Evolutionary conservation across 2,888 invertebrate genomes (phyloP).

Genomic region (Latrodectus elegans): DNA sequence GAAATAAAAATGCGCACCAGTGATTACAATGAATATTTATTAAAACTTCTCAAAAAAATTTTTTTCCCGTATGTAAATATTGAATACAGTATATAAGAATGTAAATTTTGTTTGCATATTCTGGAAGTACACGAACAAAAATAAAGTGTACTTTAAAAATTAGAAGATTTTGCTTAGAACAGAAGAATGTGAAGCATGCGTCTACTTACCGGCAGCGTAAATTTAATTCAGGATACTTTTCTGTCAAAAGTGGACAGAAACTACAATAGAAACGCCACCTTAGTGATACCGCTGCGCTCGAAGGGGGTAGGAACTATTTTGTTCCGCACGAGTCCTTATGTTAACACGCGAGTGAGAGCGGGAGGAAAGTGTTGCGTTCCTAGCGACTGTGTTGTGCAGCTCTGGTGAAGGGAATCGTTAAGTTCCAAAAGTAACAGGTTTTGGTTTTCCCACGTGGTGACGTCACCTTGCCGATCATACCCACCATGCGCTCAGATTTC

Average conservation of each 20-base stretch:
- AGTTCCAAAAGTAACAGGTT: slow-evolving; percentile 67
- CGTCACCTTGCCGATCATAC: slow-evolving; percentile 70
- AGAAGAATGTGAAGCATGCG: background rate
- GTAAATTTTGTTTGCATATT: too few species aligned
- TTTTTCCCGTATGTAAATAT: too few species aligned
- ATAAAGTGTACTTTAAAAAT: too few species aligned
- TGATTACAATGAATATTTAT: too few species aligned
- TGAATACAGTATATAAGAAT: too few species aligned
- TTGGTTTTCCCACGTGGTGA: slow-evolving; percentile 71
- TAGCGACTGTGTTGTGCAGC: slow-evolving; percentile 31
- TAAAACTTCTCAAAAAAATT: too few species aligned
- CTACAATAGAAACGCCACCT: slow-evolving; percentile 30
- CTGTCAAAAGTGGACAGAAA: slow-evolving; percentile 18
- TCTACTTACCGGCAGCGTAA: background rate
- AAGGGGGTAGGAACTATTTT: slow-evolving; percentile 5
- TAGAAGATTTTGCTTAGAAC: too few species aligned
- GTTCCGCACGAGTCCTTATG: slow-evolving; percentile 20
- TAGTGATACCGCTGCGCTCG: background rate
- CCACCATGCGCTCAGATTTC: slow-evolving; percentile 11
- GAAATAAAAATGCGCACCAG: too few species aligned
- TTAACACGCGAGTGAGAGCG: slow-evolving; percentile 35
- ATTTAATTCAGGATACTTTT: slow-evolving; percentile 3
- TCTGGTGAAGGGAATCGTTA: slow-evolving; percentile 50
- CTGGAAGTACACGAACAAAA: too few species aligned
- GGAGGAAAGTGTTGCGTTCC: slow-evolving; percentile 55